Conservation (phyloP, 1,140 invertebrate genomes). For the Galendromus occidentalis region DNA sequence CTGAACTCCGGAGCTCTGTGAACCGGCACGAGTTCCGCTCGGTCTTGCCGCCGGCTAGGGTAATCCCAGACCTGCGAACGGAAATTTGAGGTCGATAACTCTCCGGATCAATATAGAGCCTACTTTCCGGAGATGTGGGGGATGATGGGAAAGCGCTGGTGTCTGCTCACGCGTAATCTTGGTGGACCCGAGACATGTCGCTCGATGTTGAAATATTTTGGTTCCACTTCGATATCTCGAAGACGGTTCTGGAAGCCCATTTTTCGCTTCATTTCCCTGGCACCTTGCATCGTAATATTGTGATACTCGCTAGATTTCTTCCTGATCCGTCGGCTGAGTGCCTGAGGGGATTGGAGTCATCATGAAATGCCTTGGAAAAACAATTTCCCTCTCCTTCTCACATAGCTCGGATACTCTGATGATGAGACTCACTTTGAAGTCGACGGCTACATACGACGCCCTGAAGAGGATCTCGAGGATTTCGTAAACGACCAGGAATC, state of each 20-base stretch:
- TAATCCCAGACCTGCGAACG: neutral
- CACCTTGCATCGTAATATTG: neutral
- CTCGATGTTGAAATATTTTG: neutral
- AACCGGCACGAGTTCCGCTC: neutral
- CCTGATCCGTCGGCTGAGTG: neutral
- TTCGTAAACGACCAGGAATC: neutral
- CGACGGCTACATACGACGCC: neutral
- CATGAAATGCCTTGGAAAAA: neutral
- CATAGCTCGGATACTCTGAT: neutral
- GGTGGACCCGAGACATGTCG: neutral
- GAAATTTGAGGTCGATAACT: neutral
- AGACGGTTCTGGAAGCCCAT: neutral
- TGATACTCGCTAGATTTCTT: neutral
- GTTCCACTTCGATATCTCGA: neutral
- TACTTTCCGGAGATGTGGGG: too few relatives aligned
- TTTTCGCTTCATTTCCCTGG: neutral
- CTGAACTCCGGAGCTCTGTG: neutral
- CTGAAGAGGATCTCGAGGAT: neutral
- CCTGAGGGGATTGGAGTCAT: neutral
- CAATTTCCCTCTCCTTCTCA: neutral
- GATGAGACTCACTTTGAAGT: neutral
- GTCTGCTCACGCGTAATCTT: neutral
- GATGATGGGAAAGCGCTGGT: neutral
- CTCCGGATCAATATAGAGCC: neutral
- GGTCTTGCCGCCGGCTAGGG: neutral